A percentile compares a stretch with the other conserved stretches of the same genome.
Evolutionary conservation across 2,113 vertebrate species (phyloP).

Genomic region (Pipra filicauda): DNA sequence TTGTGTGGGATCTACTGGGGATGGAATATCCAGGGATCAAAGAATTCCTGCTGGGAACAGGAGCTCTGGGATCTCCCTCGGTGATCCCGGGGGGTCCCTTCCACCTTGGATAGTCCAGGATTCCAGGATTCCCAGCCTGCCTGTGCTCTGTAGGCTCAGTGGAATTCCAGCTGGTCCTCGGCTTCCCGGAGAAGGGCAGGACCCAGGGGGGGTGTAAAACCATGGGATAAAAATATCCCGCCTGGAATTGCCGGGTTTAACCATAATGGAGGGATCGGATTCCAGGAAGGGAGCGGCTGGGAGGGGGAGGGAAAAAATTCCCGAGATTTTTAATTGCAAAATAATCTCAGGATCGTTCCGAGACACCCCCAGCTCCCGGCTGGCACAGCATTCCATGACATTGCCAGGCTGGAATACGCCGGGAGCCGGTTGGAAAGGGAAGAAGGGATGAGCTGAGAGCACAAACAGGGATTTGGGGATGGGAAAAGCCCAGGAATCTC

Average conservation of each 20-base stretch:
- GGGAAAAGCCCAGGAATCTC: neutral
- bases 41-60: too few species aligned
- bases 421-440: neutral
- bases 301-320: neutral
- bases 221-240: neutral
- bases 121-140: neutral
- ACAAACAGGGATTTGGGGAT: neutral
- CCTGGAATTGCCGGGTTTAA: neutral
- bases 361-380: neutral
- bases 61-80: neutral
- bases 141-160: rapidly evolving
- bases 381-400: neutral
- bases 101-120: neutral
- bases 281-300: neutral
- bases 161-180: neutral
- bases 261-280: neutral
- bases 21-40: too few species aligned
- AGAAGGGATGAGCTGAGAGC: neutral
- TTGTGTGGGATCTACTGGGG: too few species aligned
- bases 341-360: neutral
- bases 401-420: neutral
- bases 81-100: neutral
- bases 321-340: neutral
- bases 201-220: neutral
- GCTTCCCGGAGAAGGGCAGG: neutral